Evolutionary conservation across 2,797 vertebrate genomes (phyloP).

Genomic region (Holocentrus rufus): DNA sequence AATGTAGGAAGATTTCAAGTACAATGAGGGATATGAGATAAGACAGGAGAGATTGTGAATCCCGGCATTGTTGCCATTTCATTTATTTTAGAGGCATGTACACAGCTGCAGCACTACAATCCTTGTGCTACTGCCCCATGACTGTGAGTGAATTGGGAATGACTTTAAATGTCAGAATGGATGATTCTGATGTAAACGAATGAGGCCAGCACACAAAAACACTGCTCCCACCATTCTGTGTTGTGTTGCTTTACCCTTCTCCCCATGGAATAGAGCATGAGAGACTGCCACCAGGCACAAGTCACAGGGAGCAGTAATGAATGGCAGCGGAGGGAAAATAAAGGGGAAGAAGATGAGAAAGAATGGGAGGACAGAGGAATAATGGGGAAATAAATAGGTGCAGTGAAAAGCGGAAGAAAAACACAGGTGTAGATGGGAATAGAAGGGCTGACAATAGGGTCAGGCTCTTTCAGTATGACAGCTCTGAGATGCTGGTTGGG

Average conservation of each 20-base stretch:
- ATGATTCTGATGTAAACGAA: constrained; percentile 70
- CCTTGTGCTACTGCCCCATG: constrained; percentile 5
- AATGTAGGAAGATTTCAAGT: not conserved
- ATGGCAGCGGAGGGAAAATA: constrained; percentile 48
- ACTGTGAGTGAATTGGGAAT: constrained; percentile 52
- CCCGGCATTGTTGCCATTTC: constrained; percentile 11
- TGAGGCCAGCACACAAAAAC: constrained; percentile 47
- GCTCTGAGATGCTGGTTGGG: constrained; percentile 34
- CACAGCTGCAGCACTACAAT: constrained; percentile 29
- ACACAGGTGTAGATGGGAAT: constrained; percentile 43
- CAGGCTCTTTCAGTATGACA: constrained; percentile 50
- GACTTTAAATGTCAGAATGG: constrained; percentile 62
- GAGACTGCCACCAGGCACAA: constrained; percentile 48
- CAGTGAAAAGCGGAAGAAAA: constrained; percentile 23
- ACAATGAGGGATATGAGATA: not conserved
- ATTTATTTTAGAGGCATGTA: constrained; percentile 49
- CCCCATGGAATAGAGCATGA: constrained; percentile 59
- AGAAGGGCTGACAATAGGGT: constrained; percentile 33
- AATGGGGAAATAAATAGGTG: constrained; percentile 50
- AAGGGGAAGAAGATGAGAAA: constrained; percentile 23
- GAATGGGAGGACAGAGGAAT: constrained; percentile 45
- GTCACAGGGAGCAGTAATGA: constrained; percentile 47
- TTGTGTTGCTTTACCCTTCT: constrained; percentile 53
- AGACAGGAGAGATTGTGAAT: constrained; percentile 12
- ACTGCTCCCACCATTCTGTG: constrained; percentile 30